phyloP scores from a whole-genome alignment of 2,888 invertebrate genomes.

The Limnephilus rhombicus region DNA sequence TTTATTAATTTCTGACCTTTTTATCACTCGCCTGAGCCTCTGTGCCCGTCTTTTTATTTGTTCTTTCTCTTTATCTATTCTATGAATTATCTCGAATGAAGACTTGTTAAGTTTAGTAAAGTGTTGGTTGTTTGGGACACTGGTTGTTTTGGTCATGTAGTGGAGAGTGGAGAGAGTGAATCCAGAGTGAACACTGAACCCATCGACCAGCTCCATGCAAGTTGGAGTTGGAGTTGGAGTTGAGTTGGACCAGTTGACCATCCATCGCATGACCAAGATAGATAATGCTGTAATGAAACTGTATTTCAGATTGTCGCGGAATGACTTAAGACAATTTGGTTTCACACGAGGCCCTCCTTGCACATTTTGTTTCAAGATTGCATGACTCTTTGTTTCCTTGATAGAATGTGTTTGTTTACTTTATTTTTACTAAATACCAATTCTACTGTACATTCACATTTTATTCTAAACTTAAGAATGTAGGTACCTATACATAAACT shows the following conservation, averaged over 20 bases:
- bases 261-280: conserved; percentile 65
- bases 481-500: conserved; percentile 49
- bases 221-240: neutral
- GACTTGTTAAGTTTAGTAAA: conserved; percentile 54
- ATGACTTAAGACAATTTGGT: conserved; percentile 64
- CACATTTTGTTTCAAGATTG: conserved; percentile 66
- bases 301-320: conserved; percentile 65
- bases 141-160: conserved; percentile 61
- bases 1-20: conserved; percentile 67
- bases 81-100: conserved; percentile 65
- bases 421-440: conserved; percentile 61
- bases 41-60: conserved; percentile 67
- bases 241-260: conserved; percentile 33
- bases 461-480: conserved; percentile 54
- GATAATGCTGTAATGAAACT: conserved; percentile 64
- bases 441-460: conserved; percentile 60
- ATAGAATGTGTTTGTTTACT: conserved; percentile 65
- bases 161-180: conserved; percentile 44
- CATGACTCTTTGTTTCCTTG: conserved; percentile 66
- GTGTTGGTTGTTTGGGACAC: conserved; percentile 50
- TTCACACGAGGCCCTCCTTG: conserved; percentile 64
- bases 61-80: conserved; percentile 66
- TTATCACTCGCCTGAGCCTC: conserved; percentile 67
- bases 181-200: conserved; percentile 29
- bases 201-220: conserved; percentile 48